Evolutionary conservation across 2,797 vertebrate genomes (phyloP).

Genomic region (Dallia pectoralis): DNA sequence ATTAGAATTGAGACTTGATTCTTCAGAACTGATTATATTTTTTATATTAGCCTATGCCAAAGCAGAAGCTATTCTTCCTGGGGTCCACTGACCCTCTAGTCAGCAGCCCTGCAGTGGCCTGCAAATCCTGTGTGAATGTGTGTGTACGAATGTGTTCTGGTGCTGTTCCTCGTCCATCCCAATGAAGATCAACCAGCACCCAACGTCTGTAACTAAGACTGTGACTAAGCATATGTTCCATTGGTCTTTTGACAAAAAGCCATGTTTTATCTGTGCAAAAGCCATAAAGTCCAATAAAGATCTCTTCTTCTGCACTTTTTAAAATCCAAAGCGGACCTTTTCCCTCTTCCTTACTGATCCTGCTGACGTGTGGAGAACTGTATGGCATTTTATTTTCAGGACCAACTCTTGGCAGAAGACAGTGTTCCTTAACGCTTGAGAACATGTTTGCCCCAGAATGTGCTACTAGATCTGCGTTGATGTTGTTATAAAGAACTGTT

Average conservation of each 20-base stretch:
- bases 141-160: constrained; percentile 49
- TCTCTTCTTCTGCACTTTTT: neutral
- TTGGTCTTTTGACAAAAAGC: constrained; percentile 46
- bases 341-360: neutral
- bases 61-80: too few species aligned
- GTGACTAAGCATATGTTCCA: constrained; percentile 65
- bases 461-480: constrained; percentile 5
- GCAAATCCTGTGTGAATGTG: constrained; percentile 40
- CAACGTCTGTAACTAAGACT: constrained; percentile 55
- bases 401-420: constrained; percentile 15
- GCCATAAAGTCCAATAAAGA: neutral
- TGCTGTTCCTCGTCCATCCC: constrained; percentile 54
- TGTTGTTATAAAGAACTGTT: constrained; percentile 36
- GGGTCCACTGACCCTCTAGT: constrained; percentile 55
- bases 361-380: constrained; percentile 27
- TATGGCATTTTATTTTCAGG: constrained; percentile 15
- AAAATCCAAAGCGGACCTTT: constrained; percentile 14
- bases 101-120: constrained; percentile 62
- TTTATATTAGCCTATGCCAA: too few species aligned
- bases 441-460: too few species aligned
- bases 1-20: constrained; percentile 57
- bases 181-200: constrained; percentile 54
- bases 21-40: constrained; percentile 42
- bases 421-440: neutral
- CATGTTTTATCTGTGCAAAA: constrained; percentile 33